These are phyloP conservation scores for Dysmachus trigonus DNA, from an alignment of 2,888 invertebrate genomes.

Conservation along the genomic window DNA sequence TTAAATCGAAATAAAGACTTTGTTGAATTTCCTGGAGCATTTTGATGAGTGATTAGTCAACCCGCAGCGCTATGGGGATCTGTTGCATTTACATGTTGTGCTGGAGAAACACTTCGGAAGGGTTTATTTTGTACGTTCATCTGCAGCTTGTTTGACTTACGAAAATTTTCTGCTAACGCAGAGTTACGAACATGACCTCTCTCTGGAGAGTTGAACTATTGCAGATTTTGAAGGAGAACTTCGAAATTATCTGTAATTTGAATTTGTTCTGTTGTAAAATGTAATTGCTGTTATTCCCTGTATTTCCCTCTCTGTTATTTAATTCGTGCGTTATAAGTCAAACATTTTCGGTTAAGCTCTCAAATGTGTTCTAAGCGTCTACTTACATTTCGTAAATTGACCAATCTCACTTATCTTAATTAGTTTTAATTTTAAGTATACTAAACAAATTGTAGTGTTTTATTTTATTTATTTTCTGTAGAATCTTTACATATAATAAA, in stretches of 20 bases:
- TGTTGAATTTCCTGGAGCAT: not conserved
- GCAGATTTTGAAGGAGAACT: not conserved
- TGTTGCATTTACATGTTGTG: not conserved
- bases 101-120: not conserved
- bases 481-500: too few species aligned
- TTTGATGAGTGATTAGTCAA: not conserved
- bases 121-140: not conserved
- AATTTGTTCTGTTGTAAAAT: not conserved
- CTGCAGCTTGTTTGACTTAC: not conserved
- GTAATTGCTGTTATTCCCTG: not conserved
- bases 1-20: not conserved
- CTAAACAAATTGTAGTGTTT: too few species aligned
- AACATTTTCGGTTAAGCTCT: not conserved
- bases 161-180: not conserved
- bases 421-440: too few species aligned
- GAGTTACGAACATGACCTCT: not conserved
- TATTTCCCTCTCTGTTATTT: not conserved
- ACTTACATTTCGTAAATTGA: too few species aligned
- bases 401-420: too few species aligned
- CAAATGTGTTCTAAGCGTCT: too few species aligned
- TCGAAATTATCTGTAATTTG: not conserved
- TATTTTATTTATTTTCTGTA: too few species aligned
- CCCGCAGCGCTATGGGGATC: not conserved
- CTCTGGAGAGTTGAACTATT: not conserved
- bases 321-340: not conserved